Percentiles rank a stretch among this genome's conserved stretches.
phyloP scores from a whole-genome alignment of 1,140 invertebrate genomes.

The Centruroides vittatus region DNA sequence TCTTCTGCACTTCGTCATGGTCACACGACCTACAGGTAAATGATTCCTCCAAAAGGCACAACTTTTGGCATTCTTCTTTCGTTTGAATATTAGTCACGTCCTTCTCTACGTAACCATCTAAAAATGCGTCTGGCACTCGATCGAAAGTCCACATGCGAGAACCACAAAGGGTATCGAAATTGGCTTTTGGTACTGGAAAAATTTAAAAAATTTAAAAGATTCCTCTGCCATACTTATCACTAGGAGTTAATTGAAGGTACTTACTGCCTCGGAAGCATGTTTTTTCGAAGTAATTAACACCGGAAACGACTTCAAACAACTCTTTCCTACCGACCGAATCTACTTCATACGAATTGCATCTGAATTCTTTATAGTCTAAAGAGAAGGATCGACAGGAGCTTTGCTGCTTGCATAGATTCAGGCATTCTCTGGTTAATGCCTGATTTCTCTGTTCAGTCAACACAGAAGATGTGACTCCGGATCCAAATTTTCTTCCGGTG shows the following conservation, averaged over 20 bases:
- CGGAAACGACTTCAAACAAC: slow-evolving; percentile 23
- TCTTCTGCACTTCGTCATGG: slow-evolving; percentile 28
- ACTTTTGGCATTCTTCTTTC: slow-evolving; percentile 33
- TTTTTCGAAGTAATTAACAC: slow-evolving; percentile 35
- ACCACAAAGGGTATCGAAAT: slow-evolving; percentile 32
- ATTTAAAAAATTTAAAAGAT: not conserved
- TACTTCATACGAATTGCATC: slow-evolving; percentile 28
- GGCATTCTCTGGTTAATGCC: slow-evolving; percentile 33
- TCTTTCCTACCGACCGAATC: slow-evolving; percentile 26
- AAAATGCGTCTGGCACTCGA: slow-evolving; percentile 30
- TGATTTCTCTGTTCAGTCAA: slow-evolving; percentile 31
- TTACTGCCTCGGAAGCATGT: slow-evolving; percentile 32
- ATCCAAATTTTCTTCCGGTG: slow-evolving; percentile 26
- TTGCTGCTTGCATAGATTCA: slow-evolving; percentile 32
- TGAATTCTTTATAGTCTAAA: slow-evolving; percentile 32
- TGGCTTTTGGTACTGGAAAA: slow-evolving; percentile 14
- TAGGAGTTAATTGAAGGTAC: not conserved
- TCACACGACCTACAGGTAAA: slow-evolving; percentile 37
- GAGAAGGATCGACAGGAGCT: slow-evolving; percentile 30
- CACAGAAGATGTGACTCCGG: slow-evolving; percentile 6
- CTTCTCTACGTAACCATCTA: slow-evolving; percentile 36
- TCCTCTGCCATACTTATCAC: no score
- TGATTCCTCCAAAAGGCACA: slow-evolving; percentile 32
- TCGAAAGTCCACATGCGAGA: slow-evolving; percentile 36
- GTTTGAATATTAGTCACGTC: slow-evolving; percentile 29